phyloP scores from a whole-genome alignment of 2,113 vertebrate genomes.

The Archilochus colubris region DNA sequence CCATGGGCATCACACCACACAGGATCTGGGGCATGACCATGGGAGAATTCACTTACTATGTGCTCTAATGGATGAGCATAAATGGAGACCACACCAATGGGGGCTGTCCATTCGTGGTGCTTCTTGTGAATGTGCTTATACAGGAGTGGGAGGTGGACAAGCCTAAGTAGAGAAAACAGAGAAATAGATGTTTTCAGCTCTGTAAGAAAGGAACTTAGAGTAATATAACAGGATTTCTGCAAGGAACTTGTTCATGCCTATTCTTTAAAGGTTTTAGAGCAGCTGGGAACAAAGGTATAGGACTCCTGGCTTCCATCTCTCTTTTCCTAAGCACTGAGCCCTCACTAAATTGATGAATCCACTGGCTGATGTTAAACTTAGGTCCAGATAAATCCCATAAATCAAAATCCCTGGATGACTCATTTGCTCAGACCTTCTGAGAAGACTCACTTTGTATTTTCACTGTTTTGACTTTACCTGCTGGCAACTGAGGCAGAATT shows the following conservation, averaged over 20 bases:
- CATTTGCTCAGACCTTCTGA: not conserved
- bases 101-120: conserved; percentile 96
- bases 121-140: conserved; percentile 92
- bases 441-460: not conserved
- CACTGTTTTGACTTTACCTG: not conserved
- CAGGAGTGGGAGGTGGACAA: conserved; percentile 86
- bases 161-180: conserved; percentile 64
- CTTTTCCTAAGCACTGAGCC: not conserved
- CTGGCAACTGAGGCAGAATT: not conserved
- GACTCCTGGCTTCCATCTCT: not conserved
- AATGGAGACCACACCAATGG: conserved; percentile 83
- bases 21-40: not conserved
- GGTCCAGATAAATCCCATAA: not conserved
- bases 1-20: not conserved
- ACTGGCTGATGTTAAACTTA: not conserved
- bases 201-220: not conserved
- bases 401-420: not conserved
- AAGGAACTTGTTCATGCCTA: not conserved
- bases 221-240: not conserved
- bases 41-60: conserved; percentile 76
- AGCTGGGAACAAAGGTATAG: not conserved
- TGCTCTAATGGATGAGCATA: conserved; percentile 93
- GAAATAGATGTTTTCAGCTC: not conserved
- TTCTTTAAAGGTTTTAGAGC: not conserved
- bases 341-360: not conserved